These are phyloP conservation scores for Copidosoma floridanum DNA, from an alignment of 1,140 invertebrate genomes.

Conservation along the genomic window DNA sequence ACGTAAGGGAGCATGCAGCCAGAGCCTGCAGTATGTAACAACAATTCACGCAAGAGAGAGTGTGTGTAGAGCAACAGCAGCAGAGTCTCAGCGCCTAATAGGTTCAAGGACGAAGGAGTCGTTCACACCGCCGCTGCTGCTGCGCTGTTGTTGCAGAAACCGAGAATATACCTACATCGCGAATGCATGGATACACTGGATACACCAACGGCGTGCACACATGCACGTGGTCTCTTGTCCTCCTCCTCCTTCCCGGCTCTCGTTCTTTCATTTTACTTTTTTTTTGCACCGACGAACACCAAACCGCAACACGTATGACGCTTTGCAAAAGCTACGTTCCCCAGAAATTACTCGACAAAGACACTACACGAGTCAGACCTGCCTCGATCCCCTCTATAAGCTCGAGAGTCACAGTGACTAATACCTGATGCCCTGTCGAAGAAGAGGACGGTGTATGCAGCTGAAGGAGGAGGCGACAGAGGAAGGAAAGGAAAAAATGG, in stretches of 20 bases:
- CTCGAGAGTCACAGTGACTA: too few species aligned
- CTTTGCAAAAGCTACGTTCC: too few species aligned
- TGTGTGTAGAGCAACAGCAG: neutral
- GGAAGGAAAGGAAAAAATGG: too few species aligned
- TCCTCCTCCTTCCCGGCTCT: neutral
- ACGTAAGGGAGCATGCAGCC: neutral
- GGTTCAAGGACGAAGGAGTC: constrained; percentile 42
- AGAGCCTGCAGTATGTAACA: too few species aligned
- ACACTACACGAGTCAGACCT: too few species aligned
- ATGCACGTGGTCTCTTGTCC: neutral
- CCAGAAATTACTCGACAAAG: neutral
- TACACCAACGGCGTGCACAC: neutral
- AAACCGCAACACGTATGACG: constrained; percentile 14
- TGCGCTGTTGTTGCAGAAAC: too few species aligned
- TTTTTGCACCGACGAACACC: constrained; percentile 28
- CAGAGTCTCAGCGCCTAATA: constrained; percentile 37
- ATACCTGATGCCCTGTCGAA: too few species aligned
- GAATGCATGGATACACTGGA: neutral
- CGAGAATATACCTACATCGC: constrained; percentile 31
- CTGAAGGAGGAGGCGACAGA: too few species aligned
- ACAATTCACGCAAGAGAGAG: neutral
- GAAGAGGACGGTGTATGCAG: too few species aligned
- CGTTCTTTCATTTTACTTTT: too few species aligned
- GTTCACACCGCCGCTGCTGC: constrained; percentile 41
- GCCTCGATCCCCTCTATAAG: too few species aligned